Evolutionary conservation across 2,888 invertebrate species (phyloP).

Genomic region (Sussaba pulchella): DNA sequence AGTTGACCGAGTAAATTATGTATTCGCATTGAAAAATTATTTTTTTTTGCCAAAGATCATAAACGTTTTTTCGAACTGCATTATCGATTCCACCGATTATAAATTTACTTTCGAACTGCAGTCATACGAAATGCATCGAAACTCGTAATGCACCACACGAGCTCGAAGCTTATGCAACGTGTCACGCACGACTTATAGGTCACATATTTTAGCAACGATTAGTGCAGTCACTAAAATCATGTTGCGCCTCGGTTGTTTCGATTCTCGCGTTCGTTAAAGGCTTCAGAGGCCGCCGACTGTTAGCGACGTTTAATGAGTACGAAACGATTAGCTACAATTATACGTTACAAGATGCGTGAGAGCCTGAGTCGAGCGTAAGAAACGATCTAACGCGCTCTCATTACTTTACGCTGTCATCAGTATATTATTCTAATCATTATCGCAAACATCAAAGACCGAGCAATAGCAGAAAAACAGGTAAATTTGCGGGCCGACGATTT

Average conservation of each 20-base stretch:
- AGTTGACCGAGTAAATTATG: no score
- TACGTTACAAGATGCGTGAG: conserved; percentile 14
- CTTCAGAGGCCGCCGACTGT: conserved; percentile 66
- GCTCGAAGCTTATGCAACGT: conserved; percentile 43
- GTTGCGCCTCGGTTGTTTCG: conserved; percentile 70
- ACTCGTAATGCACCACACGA: not conserved
- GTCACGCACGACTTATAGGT: conserved; percentile 74
- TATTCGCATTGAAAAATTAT: no score
- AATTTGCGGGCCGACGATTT: no score
- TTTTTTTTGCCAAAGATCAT: no score
- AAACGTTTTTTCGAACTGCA: no score
- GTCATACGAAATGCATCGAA: not conserved
- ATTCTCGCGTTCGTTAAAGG: conserved; percentile 73
- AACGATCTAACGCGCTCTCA: conserved; percentile 4
- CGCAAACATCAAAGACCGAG: not conserved
- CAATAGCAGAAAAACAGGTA: not conserved
- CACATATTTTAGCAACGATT: conserved; percentile 81
- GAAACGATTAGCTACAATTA: conserved; percentile 75
- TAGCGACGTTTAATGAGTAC: conserved; percentile 74
- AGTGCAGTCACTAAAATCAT: conserved; percentile 75
- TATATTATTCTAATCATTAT: not conserved
- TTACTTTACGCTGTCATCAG: conserved; percentile 8
- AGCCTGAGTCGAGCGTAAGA: conserved; percentile 4
- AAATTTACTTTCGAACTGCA: not conserved
- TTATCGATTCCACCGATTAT: no score